Base-by-base conservation (phyloP, 2,113 vertebrate species). In the Lophochroa leadbeateri region DNA sequence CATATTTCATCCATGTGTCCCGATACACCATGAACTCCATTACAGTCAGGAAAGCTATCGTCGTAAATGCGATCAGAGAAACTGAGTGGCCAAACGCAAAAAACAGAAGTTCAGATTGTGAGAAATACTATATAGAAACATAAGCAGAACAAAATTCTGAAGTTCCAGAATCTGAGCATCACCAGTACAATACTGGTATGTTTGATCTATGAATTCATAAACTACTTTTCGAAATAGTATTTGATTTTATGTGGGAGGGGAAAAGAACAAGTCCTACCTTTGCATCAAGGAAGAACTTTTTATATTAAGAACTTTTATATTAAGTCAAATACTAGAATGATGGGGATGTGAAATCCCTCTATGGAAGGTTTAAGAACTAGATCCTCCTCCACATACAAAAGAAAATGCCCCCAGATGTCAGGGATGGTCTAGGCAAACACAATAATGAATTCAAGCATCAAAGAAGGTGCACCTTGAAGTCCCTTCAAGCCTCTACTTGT, bases 1-100 rank as follows among this genome's bases (percentile, higher is more conserved):
- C 99, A 6, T 99, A 99, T 91, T 99, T 99, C 99, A 99, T 99
- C 99, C 99, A 99, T 2, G 99, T 99, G 94, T 99, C 98, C 88
- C 97, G 99, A 97, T 99, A 99, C 29, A 99, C 99, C 43, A 98
- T 99, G 98, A 99, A 99, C 78, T 99, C 99, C 98, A 99, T 98
- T 91, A 99, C 94, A 86, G 99, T 99, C 84, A 99, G 98, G 43
- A 98, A 96, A 86, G 98, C 99, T 98, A 99, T 99, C 0, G 98
- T 98, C 17, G 98, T 98, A 97, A 99, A 99, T 8, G 99, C 99
- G 92, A 99, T 98, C 87, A 99, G 88, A 95, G 99, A 99, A 98
- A 99, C 99, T 99, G 93, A 75, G 65, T 72, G 98, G 96, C 96
- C 93, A 97, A 91, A 90, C 28, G 9, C 1, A 37, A 55, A 83